These are phyloP conservation scores for Cantharis rufa DNA, from an alignment of 2,888 invertebrate genomes.

Conservation along the genomic window DNA sequence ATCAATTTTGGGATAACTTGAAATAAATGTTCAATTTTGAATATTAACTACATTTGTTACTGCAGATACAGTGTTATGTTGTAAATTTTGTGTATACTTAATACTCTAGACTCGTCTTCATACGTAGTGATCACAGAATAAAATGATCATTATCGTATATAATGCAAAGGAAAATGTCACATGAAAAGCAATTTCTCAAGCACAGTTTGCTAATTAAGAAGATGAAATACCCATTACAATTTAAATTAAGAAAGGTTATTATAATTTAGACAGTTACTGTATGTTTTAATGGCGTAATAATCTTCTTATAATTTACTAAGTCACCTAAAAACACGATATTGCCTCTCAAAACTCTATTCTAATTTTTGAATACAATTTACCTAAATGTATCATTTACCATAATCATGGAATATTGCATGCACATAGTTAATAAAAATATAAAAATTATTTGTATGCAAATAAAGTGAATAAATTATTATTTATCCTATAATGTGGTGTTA, in stretches of 20 bases:
- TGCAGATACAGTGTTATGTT: neutral
- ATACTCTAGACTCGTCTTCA: neutral
- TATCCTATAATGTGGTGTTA: too few relatives aligned
- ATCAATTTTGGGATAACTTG: neutral
- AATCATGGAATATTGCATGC: neutral
- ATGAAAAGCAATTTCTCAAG: neutral
- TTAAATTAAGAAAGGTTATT: neutral
- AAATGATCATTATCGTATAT: constrained; percentile 2
- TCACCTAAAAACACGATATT: neutral
- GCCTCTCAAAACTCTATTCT: neutral
- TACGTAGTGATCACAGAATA: neutral
- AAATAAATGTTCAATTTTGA: neutral
- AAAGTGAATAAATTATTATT: too few relatives aligned
- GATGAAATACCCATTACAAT: neutral
- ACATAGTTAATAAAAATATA: neutral
- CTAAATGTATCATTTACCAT: neutral
- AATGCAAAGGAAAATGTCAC: neutral
- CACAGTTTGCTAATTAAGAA: constrained; percentile 1
- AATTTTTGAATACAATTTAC: neutral
- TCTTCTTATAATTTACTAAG: neutral
- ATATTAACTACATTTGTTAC: neutral
- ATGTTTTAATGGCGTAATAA: neutral
- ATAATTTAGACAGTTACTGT: neutral
- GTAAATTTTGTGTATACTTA: neutral
- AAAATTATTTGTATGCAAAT: neutral